Evolutionary conservation across 2,113 vertebrate species (phyloP).

Genomic region (Petaurus breviceps): DNA sequence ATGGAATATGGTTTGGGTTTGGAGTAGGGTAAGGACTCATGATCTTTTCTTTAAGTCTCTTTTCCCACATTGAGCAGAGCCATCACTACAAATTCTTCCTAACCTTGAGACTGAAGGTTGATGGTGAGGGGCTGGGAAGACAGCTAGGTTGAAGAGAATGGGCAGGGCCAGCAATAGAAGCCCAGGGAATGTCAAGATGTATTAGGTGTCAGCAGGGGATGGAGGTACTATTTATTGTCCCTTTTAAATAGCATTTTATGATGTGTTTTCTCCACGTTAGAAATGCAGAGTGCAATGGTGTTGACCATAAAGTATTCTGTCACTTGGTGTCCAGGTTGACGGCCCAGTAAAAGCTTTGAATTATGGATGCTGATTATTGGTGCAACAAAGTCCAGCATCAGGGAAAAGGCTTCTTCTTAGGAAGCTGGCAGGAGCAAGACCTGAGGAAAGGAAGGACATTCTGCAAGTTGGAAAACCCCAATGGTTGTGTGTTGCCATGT

Average conservation of each 20-base stretch:
- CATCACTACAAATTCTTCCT: background rate
- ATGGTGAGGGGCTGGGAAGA: background rate
- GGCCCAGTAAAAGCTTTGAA: conserved; percentile 29
- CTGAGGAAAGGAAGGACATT: background rate
- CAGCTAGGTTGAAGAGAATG: background rate
- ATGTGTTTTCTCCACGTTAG: conserved; percentile 28
- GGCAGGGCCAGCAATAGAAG: conserved; percentile 64
- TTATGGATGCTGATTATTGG: background rate
- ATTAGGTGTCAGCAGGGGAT: conserved; percentile 54
- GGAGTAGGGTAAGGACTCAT: background rate
- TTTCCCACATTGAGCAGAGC: background rate
- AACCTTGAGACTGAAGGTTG: background rate
- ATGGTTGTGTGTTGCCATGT: background rate
- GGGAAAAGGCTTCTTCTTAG: conserved; percentile 2
- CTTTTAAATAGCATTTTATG: conserved; percentile 63
- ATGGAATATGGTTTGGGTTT: background rate
- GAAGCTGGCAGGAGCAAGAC: background rate
- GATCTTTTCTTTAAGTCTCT: background rate
- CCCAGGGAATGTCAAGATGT: conserved; percentile 75
- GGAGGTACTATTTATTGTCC: conserved; percentile 63
- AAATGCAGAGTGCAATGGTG: background rate
- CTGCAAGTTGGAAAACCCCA: background rate
- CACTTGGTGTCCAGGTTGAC: background rate
- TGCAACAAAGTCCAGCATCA: background rate
- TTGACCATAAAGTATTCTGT: conserved; percentile 22